Percentiles rank a stretch among this genome's conserved stretches.
Conservation (phyloP, 2,113 vertebrate genomes). For the Oenanthe melanoleuca region DNA sequence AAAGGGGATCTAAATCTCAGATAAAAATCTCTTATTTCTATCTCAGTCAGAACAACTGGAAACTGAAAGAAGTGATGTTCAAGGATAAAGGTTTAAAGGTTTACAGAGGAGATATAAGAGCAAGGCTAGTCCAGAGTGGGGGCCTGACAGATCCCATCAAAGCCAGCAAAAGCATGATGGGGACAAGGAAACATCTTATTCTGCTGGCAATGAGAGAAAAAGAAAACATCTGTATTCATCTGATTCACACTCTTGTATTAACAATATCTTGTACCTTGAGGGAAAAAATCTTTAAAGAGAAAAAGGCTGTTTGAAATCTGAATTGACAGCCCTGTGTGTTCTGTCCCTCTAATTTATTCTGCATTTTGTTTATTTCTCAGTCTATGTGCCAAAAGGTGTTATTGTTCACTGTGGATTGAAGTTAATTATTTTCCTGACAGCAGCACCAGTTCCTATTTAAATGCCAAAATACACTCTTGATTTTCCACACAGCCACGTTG, state of each 20-base stretch:
- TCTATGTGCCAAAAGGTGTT: neutral
- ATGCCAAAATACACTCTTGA: neutral
- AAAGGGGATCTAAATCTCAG: neutral
- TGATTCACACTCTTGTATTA: neutral
- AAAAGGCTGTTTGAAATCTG: neutral
- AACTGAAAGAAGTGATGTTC: neutral
- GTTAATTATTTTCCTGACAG: constrained; percentile 5
- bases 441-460: neutral
- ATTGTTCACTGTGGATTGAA: neutral
- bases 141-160: neutral
- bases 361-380: neutral
- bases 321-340: neutral
- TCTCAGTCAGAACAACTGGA: neutral
- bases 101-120: neutral
- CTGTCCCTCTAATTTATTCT: neutral
- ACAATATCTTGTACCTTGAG: neutral
- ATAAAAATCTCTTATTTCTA: neutral
- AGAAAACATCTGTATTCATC: neutral
- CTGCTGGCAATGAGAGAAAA: neutral
- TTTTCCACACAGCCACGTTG: neutral
- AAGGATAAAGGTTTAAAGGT: neutral
- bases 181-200: neutral
- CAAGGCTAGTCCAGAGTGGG: neutral
- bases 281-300: neutral
- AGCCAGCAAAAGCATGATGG: neutral